phyloP scores from a whole-genome alignment of 2,113 vertebrate species.

The Phocoena sinus region DNA sequence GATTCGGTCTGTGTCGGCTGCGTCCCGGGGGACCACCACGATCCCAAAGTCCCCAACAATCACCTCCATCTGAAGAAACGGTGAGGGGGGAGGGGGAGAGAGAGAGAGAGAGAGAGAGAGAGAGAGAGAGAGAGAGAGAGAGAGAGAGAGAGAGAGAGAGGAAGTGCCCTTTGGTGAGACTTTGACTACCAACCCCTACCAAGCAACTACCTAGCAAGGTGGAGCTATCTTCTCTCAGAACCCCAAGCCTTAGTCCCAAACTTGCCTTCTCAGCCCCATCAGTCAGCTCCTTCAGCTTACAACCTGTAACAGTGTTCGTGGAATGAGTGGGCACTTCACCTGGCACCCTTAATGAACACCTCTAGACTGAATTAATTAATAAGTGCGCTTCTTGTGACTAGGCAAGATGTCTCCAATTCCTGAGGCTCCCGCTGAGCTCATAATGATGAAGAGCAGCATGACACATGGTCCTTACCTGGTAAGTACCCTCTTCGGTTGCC shows the following conservation, averaged over 20 bases:
- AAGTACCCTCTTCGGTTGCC: neutral
- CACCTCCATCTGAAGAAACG: constrained; percentile 91
- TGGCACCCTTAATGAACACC: neutral
- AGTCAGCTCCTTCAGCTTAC: constrained; percentile 14
- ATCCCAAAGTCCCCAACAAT: constrained; percentile 98
- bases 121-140: neutral
- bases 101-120: neutral
- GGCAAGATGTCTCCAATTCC: neutral
- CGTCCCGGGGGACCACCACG: constrained; percentile 96
- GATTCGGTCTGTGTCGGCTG: constrained; percentile 92
- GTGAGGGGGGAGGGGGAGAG: neutral
- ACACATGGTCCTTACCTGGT: no score
- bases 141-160: neutral
- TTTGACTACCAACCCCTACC: neutral
- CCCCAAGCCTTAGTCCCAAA: neutral
- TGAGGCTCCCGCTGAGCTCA: neutral
- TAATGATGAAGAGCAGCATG: neutral
- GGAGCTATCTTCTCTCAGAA: neutral
- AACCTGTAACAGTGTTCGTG: neutral
- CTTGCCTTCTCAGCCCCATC: neutral
- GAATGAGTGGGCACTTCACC: neutral
- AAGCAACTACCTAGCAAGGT: neutral
- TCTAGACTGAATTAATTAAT: neutral
- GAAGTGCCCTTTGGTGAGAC: neutral
- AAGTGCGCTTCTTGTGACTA: neutral